Evolutionary conservation across 2,113 vertebrate genomes (phyloP), one percentile per base, ranked within the genome.

Genomic region (Myotis yumanensis): DNA sequence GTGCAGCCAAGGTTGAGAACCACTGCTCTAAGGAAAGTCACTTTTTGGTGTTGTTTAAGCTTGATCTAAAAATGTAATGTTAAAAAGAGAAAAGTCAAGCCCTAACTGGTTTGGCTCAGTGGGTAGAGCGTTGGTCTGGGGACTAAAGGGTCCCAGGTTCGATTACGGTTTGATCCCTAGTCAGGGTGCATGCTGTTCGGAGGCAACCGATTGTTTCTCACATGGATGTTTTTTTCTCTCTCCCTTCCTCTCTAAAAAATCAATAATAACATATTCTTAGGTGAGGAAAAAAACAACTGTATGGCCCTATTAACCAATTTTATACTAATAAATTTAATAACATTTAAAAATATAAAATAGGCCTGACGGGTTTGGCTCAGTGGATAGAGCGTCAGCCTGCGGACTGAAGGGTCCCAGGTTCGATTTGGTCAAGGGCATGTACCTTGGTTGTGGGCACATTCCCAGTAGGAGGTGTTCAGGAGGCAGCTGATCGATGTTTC

Each of bases 31-130:
- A 59, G 54, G 22, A 72, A 15, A 72, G 71, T 43, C 22, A 25
- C 14, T 79, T 82, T 82, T 62, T 62, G 83, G 35, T 90, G 7
- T 48, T 95, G 82, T 22, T 92, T 86, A 48, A 75, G 76, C 14
- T 86, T 90, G 25, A 83, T 37, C 22, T 96, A 81, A 93, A 82
- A 92, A 86, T 43, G 11, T 62, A 88, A 90, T 25, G 7, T n/a
- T 91, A 92, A 87, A 94, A 87, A 57, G 1, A 82, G 48, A 75
- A 84, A 77, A 68, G 15, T 62, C 73, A 68, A 71, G 18, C 59
- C 59, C 25, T 62, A 14, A 30, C 25, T 30, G 11, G 59, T 30
- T 28, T 62, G 59, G 25, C 59, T 30, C 25, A 28, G 28, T 62
- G 59, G 25, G 11, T 30, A 59, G 11, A 28, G 11, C 11, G 11